phyloP scores from a whole-genome alignment of 2,113 vertebrate genomes.

The Cygnus buccinator region DNA sequence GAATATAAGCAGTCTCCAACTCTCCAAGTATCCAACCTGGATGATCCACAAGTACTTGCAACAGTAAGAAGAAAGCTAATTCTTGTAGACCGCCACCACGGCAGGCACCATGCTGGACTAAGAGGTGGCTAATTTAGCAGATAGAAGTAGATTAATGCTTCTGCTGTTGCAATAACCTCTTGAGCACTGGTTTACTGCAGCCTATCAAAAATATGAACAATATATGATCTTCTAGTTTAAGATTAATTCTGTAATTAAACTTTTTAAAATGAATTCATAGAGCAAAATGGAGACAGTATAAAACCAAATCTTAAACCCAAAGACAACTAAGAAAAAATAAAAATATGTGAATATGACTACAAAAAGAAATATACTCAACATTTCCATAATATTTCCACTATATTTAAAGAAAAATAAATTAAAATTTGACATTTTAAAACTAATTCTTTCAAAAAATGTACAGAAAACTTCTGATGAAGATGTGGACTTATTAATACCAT shows the following conservation, averaged over 20 bases:
- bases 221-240: not conserved
- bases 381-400: not conserved
- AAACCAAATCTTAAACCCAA: not conserved
- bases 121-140: not conserved
- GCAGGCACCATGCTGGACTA: rapidly evolving
- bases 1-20: not conserved
- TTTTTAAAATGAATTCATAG: not conserved
- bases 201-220: not conserved
- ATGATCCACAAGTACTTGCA: not conserved
- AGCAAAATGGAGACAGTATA: not conserved
- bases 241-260: not conserved
- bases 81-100: not conserved
- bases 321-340: not conserved
- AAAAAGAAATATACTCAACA: not conserved
- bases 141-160: not conserved
- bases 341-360: not conserved
- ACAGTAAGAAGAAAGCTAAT: not conserved
- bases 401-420: not conserved
- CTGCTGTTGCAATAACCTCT: not conserved
- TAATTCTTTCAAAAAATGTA: not conserved
- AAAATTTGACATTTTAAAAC: not conserved
- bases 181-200: not conserved
- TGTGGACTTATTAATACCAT: not conserved
- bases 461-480: not conserved
- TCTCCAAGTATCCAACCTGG: not conserved